Evolutionary conservation across 2,888 invertebrate genomes (phyloP), one percentile per base, ranked within the genome.

Genomic region (Mellilla xanthometata): DNA sequence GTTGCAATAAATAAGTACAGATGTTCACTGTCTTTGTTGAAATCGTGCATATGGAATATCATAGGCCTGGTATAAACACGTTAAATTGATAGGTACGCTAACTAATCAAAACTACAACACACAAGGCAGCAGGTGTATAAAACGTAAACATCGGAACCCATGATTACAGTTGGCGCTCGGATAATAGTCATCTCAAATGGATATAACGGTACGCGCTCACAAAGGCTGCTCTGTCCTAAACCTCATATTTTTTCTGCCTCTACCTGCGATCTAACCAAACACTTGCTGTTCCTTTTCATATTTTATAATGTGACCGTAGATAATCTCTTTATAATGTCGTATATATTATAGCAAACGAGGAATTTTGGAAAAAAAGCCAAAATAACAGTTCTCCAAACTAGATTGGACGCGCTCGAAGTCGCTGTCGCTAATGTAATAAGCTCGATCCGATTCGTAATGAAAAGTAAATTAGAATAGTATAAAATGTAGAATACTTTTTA

Each of bases 191-290:
- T 62, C 66, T 71, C 71, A 66, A 72, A 67, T 65, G 65, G 63
- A 68, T 72, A 66, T 86, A 87, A 86, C 87, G 85, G 86, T 72
- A 81, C 64, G 39, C 58, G 61, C 54, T 56, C 49, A 78, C 76
- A 81, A 82, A 80, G 67, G 71, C 64, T 56, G 66, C 69, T 62
- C 65, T 72, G 68, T 68, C 66, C 73, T 66, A 51, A 58, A 54
- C 57, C 66, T 65, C 65, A 72, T 72, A 68, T 67, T 63, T 62
- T 64, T 62, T 63, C 62, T 59, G 61, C 61, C 56, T 68, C 80
- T 86, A 85, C 86, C 86, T 85, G 86, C 76, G 69, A 62, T 69
- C 61, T 58, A 67, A 72, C 68, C 72, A 71, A 76, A 77, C 85
- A 86, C 83, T 84, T 82, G 78, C 75, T 67, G 66, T 68, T 61